phyloP scores from a whole-genome alignment of 2,888 invertebrate genomes.

The Cataglyphis altisquamis region DNA sequence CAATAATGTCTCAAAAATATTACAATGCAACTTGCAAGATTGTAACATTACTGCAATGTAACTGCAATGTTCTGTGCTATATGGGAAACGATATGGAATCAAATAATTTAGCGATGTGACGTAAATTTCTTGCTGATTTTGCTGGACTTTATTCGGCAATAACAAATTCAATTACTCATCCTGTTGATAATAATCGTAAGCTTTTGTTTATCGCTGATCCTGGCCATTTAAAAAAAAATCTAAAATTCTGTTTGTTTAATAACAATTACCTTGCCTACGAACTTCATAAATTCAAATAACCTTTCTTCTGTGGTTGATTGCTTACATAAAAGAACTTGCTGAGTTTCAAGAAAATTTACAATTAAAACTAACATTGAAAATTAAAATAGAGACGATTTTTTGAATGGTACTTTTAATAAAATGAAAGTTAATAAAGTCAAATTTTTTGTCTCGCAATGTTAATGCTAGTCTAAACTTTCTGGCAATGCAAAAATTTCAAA shows the following conservation, averaged over 20 bases:
- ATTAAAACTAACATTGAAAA: not conserved
- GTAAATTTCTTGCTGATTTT: not conserved
- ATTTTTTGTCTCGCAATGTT: not conserved
- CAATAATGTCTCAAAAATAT: too few relatives aligned
- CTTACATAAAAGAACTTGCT: not conserved
- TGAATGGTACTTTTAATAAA: slow-evolving; percentile 12
- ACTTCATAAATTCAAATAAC: not conserved
- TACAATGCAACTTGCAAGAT: too few relatives aligned
- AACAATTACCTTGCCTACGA: slow-evolving; percentile 1
- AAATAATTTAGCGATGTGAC: slow-evolving; percentile 1
- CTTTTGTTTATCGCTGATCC: not conserved
- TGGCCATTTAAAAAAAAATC: not conserved
- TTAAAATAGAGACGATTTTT: slow-evolving; percentile 2
- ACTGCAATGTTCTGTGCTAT: too few relatives aligned
- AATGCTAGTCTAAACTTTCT: not conserved
- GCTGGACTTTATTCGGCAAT: not conserved
- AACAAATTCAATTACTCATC: not conserved
- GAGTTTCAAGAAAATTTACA: slow-evolving; percentile 9
- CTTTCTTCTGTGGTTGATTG: not conserved
- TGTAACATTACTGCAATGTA: too few relatives aligned
- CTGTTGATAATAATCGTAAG: slow-evolving; percentile 13
- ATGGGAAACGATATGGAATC: not conserved
- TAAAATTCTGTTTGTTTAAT: not conserved
- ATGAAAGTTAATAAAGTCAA: not conserved
- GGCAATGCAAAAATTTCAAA: not conserved